Evolutionary conservation across 2,797 vertebrate genomes (phyloP), one percentile per base, ranked within the genome.

Genomic region (Falco biarmicus): DNA sequence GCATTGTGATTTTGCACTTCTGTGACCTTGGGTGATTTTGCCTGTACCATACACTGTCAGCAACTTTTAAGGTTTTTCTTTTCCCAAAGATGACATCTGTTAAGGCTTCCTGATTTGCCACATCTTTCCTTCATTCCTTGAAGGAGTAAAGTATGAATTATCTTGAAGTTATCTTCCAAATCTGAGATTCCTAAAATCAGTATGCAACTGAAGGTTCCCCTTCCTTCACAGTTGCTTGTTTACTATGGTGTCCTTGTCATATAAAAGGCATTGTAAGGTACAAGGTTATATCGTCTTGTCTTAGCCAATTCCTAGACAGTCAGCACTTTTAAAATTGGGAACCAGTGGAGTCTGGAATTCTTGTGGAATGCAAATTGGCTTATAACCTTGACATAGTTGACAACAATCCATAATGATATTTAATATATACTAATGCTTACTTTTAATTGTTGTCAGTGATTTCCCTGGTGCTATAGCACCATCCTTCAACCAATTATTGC

Each of bases 401-500:
- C 6, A 76, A 56, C 21, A 82, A 66, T 89, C 66, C 70, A 92
- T 51, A 87, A 41, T 66, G 5, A 32, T 81, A 81, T 81, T 74
- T 83, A 77, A 78, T 88, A 28, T 39, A 68, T 37, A 53, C 6
- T 19, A 64, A 5, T 68, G 29, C 50, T 84, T 94, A 53, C 24
- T 29, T 91, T 66, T 84, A 91, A 90, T 91, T 93, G 66, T 93
- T 87, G 26, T 71, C 22, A 34, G 41, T 94, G 64, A 77, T 94
- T 68, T 90, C 57, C 57, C 54, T 68, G 25, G 31, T 90, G 73
- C 37, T 69, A 5, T 41, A 92, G 56, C 59, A 81, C 41, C 10
- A 53, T 53, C 89, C 61, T 91, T 95, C 41, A 90, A 34, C 29
- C 22, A 81, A 79, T 9, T 43, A 41, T 84, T 82, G 65, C 34